These are phyloP conservation scores for Chrysogorgia sp. DNA, from an alignment of 92 coral and sea anemone genomes.

Conservation along the genomic window DNA sequence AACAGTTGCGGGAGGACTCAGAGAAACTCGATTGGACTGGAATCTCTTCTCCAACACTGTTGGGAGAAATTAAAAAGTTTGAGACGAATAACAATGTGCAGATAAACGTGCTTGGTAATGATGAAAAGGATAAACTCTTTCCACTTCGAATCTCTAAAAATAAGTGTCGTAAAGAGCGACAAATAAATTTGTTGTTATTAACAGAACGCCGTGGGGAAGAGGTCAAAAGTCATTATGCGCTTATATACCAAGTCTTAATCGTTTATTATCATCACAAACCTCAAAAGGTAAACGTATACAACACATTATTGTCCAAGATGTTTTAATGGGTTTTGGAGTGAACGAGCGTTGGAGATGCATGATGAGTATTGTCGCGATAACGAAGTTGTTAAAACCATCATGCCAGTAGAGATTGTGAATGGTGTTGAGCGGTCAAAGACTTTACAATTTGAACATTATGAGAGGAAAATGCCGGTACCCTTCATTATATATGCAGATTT, in stretches of 20 bases:
- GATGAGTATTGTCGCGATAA: neutral
- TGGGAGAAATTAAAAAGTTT: neutral
- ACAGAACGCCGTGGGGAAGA: too few species aligned
- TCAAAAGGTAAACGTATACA: neutral
- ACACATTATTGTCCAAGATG: neutral
- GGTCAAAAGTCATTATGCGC: neutral
- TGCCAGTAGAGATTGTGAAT: neutral
- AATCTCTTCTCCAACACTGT: neutral
- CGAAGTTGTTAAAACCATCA: neutral
- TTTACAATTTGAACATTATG: neutral
- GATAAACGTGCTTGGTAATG: too few species aligned
- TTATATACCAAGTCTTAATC: neutral
- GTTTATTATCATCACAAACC: neutral
- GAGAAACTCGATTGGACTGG: neutral
- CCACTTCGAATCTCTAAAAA: too few species aligned
- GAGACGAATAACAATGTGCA: neutral
- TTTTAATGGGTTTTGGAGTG: neutral
- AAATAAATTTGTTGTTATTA: too few species aligned
- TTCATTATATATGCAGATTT: neutral
- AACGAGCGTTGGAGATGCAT: neutral
- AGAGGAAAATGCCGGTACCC: neutral
- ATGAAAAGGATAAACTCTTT: too few species aligned
- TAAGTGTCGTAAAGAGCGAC: too few species aligned
- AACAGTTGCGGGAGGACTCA: neutral
- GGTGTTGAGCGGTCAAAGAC: too few species aligned